Conservation (phyloP, 2,113 vertebrate species). For the Seriola dumerili region DNA sequence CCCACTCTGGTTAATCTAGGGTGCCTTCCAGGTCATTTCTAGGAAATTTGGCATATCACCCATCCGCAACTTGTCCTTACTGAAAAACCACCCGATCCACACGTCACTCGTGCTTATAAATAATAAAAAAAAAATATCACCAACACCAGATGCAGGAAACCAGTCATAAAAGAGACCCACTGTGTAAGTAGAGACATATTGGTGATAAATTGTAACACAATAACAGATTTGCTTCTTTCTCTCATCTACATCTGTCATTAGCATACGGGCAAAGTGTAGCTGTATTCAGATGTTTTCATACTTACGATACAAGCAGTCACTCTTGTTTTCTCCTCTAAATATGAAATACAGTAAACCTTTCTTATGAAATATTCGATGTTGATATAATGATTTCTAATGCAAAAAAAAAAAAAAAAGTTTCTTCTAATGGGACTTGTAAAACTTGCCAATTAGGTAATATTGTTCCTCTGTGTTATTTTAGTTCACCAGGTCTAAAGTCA, state of each 20-base stretch:
- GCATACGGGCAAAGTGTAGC: background rate
- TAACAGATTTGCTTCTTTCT: constrained; percentile 26
- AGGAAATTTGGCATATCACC: constrained; percentile 51
- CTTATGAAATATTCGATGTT: constrained; percentile 9
- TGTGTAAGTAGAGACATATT: constrained; percentile 42
- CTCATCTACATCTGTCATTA: constrained; percentile 14
- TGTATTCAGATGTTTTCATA: constrained; percentile 32
- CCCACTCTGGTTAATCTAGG: constrained; percentile 39
- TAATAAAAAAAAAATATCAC: constrained; percentile 46
- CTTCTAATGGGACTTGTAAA: constrained; percentile 11
- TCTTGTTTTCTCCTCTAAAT: background rate
- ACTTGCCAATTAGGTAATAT: constrained; percentile 28
- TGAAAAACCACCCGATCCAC: constrained; percentile 44
- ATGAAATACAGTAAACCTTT: background rate
- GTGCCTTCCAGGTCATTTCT: constrained; percentile 56
- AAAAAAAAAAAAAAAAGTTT: constrained; percentile 42
- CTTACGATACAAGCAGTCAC: background rate
- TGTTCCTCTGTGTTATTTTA: constrained; percentile 41
- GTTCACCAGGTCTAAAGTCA: constrained; percentile 45
- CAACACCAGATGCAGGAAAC: constrained; percentile 60
- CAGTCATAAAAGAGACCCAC: constrained; percentile 56
- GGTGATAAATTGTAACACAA: constrained; percentile 43
- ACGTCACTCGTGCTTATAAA: constrained; percentile 50
- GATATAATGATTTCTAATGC: constrained; percentile 16
- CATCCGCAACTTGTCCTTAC: constrained; percentile 28